Evolutionary conservation across 2,888 invertebrate genomes (phyloP).

Genomic region (Argyra leucocephala): DNA sequence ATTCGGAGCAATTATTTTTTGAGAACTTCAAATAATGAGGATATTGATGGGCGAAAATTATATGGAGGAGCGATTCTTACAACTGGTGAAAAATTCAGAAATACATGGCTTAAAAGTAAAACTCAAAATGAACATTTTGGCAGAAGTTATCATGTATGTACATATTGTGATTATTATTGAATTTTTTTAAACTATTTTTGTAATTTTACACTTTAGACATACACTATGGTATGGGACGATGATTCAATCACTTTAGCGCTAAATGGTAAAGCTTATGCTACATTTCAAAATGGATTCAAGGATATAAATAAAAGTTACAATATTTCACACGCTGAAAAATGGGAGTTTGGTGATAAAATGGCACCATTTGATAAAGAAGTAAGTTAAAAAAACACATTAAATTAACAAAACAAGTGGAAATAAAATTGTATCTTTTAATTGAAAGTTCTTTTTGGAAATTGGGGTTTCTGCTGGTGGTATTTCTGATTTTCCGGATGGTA

Average conservation of each 20-base stretch:
- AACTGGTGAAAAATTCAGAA: constrained; percentile 26
- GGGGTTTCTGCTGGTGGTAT: constrained; percentile 57
- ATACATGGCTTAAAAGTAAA: constrained; percentile 28
- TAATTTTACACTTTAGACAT: constrained; percentile 32
- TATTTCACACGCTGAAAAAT: constrained; percentile 42
- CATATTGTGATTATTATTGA: constrained; percentile 30
- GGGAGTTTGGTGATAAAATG: constrained; percentile 50
- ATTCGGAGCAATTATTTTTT: constrained; percentile 52
- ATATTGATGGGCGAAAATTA: constrained; percentile 32
- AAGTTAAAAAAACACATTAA: neutral
- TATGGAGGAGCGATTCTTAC: constrained; percentile 33
- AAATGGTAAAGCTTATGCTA: constrained; percentile 46
- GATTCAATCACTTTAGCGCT: constrained; percentile 32
- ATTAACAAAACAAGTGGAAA: too few species aligned
- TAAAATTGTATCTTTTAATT: too few species aligned
- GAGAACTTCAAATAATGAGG: constrained; percentile 25
- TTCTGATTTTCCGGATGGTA: constrained; percentile 56
- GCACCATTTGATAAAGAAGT: constrained; percentile 68
- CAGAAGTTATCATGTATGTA: constrained; percentile 30
- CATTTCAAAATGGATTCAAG: constrained; percentile 33
- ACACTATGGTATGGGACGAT: constrained; percentile 52
- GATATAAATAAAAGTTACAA: constrained; percentile 27
- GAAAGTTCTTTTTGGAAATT: constrained; percentile 43
- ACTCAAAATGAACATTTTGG: constrained; percentile 25
- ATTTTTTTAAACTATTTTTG: constrained; percentile 49